phyloP scores from a whole-genome alignment of 2,888 invertebrate species.

The Rosalia funebris region DNA sequence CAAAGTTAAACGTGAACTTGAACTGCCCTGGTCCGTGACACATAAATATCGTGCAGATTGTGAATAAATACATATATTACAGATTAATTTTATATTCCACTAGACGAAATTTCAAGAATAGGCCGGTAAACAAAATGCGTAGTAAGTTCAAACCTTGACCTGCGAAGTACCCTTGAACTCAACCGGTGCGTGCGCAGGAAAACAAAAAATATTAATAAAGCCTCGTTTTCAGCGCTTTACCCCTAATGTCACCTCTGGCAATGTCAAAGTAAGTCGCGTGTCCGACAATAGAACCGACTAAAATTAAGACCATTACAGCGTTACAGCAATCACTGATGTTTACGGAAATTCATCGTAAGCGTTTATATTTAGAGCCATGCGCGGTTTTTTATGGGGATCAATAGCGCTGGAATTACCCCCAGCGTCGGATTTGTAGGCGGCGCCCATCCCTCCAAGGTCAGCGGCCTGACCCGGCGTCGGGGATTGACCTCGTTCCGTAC shows the following conservation, averaged over 20 bases:
- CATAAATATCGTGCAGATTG: neutral
- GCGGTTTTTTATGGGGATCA: constrained; percentile 21
- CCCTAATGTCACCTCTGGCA: constrained; percentile 35
- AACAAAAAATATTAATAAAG: constrained; percentile 8
- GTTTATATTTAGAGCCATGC: constrained; percentile 25
- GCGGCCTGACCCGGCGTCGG: constrained; percentile 59
- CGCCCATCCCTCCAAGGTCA: constrained; percentile 54
- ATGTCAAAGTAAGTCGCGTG: constrained; percentile 17
- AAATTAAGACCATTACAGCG: constrained; percentile 1
- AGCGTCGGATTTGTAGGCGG: constrained; percentile 28
- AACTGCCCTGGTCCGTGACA: constrained; percentile 7
- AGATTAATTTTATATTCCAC: constrained; percentile 11
- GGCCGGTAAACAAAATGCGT: constrained; percentile 26
- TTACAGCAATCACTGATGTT: constrained; percentile 15
- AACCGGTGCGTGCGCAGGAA: constrained; percentile 21
- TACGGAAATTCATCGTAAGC: constrained; percentile 30
- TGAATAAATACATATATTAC: constrained; percentile 12
- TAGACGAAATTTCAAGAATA: constrained; percentile 2
- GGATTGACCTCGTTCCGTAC: constrained; percentile 58
- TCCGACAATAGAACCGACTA: constrained; percentile 8
- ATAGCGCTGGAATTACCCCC: constrained; percentile 26
- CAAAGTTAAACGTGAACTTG: too few species aligned
- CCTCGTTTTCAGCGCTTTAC: constrained; percentile 24
- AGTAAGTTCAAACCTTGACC: constrained; percentile 53
- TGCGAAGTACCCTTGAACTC: constrained; percentile 57